Evolutionary conservation across 2,888 invertebrate genomes (phyloP).

Genomic region (Cephus runcator): DNA sequence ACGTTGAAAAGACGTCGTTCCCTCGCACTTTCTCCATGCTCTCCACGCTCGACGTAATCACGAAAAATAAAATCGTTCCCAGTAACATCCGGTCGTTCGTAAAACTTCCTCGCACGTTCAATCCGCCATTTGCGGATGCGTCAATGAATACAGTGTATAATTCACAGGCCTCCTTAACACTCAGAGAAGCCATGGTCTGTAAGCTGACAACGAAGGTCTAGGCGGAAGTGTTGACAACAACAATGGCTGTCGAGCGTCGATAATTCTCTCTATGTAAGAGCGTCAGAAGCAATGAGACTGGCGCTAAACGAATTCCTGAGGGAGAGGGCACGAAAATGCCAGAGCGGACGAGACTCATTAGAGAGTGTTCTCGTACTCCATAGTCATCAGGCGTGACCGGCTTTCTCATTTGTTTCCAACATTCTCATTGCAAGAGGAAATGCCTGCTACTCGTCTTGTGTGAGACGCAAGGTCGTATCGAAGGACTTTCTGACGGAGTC

Average conservation of each 20-base stretch:
- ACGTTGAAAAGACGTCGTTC: not conserved
- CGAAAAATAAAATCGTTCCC: not conserved
- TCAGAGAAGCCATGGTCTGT: not conserved
- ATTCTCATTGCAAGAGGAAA: conserved; percentile 59
- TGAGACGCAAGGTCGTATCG: conserved; percentile 59
- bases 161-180: not conserved
- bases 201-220: not conserved
- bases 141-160: not conserved
- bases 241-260: not conserved
- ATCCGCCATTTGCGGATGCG: not conserved
- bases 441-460: conserved; percentile 41
- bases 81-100: not conserved
- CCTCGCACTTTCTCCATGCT: not conserved
- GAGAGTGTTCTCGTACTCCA: conserved; percentile 64
- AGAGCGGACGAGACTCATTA: conserved; percentile 56
- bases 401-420: conserved; percentile 61
- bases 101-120: not conserved
- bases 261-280: not conserved
- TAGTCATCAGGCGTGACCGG: conserved; percentile 64
- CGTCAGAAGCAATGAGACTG: not conserved
- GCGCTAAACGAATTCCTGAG: not conserved
- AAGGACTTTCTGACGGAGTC: conserved; percentile 24
- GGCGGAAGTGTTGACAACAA: not conserved
- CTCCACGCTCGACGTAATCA: not conserved
- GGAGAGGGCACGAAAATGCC: not conserved